Percentiles rank a stretch among this genome's conserved stretches.
Conservation (phyloP, 2,797 vertebrate species). For the Phrynocephalus guinanensis region DNA sequence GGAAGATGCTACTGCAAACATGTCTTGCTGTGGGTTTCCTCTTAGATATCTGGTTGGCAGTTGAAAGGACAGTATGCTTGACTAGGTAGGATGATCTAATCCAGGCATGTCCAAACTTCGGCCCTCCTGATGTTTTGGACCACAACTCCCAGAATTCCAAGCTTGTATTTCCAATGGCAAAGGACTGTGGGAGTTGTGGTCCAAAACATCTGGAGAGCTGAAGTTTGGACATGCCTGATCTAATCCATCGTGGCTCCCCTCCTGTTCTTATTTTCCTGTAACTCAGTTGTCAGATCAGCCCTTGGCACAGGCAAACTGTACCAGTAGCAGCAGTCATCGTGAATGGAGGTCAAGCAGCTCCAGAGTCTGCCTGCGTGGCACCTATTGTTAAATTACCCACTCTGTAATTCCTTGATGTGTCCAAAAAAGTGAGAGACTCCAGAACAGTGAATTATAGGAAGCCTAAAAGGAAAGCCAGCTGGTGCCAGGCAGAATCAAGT, state of each 20-base stretch:
- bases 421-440: neutral
- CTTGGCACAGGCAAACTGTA: neutral
- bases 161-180: no score
- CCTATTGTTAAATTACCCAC: neutral
- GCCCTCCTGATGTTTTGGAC: no score
- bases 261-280: neutral
- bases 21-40: neutral
- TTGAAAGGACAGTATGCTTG: neutral
- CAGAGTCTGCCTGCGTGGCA: neutral
- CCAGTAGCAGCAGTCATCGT: neutral
- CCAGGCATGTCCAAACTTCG: neutral
- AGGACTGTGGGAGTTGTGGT: no score
- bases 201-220: no score
- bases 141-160: no score
- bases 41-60: neutral
- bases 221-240: neutral
- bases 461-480: neutral
- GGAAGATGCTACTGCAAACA: neutral
- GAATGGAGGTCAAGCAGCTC: neutral
- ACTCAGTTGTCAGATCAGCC: neutral
- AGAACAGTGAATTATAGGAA: neutral
- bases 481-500: neutral
- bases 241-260: neutral
- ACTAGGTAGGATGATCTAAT: neutral
- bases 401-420: neutral